These are phyloP conservation scores for Lithophane socia DNA, from an alignment of 2,888 invertebrate species.

Conservation along the genomic window DNA sequence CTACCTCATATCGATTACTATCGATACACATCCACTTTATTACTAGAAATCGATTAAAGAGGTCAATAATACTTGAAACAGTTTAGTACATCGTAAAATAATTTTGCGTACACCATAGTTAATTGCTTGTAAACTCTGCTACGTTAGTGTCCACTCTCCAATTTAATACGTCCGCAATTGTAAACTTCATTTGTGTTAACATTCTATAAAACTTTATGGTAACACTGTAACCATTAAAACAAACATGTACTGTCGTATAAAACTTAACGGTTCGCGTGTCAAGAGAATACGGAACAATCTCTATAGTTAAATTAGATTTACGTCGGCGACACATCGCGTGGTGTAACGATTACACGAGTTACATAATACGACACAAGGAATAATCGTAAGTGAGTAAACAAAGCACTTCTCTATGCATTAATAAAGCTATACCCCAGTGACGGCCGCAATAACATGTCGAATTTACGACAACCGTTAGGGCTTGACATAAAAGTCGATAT, in stretches of 20 bases:
- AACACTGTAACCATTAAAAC: constrained; percentile 64
- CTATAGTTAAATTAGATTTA: constrained; percentile 76
- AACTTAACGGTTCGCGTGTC: constrained; percentile 71
- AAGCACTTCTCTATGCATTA: constrained; percentile 78
- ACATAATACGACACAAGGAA: constrained; percentile 72
- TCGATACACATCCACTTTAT: constrained; percentile 45
- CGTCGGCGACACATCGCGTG: constrained; percentile 68
- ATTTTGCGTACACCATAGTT: constrained; percentile 63
- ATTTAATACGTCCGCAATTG: constrained; percentile 66
- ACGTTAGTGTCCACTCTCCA: constrained; percentile 62
- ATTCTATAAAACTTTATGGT: constrained; percentile 70
- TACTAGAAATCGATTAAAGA: constrained; percentile 46
- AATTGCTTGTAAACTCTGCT: constrained; percentile 68
- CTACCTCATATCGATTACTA: constrained; percentile 45
- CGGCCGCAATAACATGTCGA: constrained; percentile 77
- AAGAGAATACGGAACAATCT: constrained; percentile 69
- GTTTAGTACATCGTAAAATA: constrained; percentile 66
- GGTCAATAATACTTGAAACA: constrained; percentile 56
- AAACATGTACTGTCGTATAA: constrained; percentile 68
- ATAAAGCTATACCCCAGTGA: constrained; percentile 80
- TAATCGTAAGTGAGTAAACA: constrained; percentile 75
- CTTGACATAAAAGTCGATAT: constrained; percentile 82
- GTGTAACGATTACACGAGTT: constrained; percentile 74
- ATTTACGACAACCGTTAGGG: constrained; percentile 84
- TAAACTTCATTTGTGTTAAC: constrained; percentile 68